These are phyloP conservation scores for Caenorhabditis afra DNA, from an alignment of 2,888 invertebrate genomes.

Conservation along the genomic window DNA sequence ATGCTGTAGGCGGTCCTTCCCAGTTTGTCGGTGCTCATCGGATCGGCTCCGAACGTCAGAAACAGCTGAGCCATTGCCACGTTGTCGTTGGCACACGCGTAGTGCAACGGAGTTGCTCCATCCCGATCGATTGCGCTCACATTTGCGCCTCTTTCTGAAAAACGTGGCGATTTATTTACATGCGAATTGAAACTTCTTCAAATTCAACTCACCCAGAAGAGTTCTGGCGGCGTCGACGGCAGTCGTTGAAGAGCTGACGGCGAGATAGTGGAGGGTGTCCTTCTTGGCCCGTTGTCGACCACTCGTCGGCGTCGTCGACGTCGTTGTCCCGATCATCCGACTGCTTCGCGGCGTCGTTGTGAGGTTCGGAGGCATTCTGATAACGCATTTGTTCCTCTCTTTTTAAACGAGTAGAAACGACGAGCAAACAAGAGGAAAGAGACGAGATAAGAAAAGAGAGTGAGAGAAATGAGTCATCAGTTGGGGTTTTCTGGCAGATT, in stretches of 20 bases:
- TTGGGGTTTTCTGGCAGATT: neutral
- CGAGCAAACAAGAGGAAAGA: conserved; percentile 23
- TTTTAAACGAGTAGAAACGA: conserved; percentile 1
- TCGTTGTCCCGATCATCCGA: conserved; percentile 23
- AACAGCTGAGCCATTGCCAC: conserved; percentile 75
- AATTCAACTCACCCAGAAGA: conserved; percentile 32
- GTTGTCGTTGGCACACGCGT: conserved; percentile 75
- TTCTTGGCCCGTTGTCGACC: conserved; percentile 39
- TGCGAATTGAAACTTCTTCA: neutral
- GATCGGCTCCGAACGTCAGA: conserved; percentile 73
- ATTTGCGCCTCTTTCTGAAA: conserved; percentile 62
- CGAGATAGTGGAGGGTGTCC: conserved; percentile 53
- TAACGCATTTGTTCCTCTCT: neutral
- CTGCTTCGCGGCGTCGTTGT: conserved; percentile 31
- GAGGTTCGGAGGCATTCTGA: conserved; percentile 43
- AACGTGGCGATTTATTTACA: neutral
- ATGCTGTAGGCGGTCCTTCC: conserved; percentile 65
- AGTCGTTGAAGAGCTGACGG: conserved; percentile 50
- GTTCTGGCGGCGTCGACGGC: conserved; percentile 56
- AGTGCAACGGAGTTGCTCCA: conserved; percentile 73
- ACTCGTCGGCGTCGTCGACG: conserved; percentile 22
- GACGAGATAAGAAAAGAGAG: neutral
- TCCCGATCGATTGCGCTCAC: conserved; percentile 82
- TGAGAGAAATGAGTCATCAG: conserved; percentile 22
- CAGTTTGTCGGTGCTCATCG: conserved; percentile 59